phyloP scores from a whole-genome alignment of 2,888 invertebrate genomes.

The Eulithis testata region DNA sequence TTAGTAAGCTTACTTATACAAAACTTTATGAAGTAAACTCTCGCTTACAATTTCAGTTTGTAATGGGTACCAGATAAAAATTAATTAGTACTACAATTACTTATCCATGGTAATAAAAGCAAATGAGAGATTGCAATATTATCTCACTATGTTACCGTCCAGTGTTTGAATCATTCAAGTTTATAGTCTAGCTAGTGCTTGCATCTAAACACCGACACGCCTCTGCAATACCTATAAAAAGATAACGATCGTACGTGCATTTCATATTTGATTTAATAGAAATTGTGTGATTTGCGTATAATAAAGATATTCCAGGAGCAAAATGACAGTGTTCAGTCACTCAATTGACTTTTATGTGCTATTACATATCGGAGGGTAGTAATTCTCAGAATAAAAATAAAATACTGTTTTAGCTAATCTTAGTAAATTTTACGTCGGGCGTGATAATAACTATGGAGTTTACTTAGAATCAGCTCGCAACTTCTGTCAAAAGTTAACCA shows the following conservation, averaged over 20 bases:
- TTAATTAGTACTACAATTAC: background rate
- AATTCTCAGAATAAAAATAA: too few relatives aligned
- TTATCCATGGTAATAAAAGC: conserved; percentile 1
- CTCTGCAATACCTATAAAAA: conserved; percentile 35
- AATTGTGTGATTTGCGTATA: conserved; percentile 27
- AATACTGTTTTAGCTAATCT: too few relatives aligned
- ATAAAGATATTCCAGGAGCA: conserved; percentile 18
- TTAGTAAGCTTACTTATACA: too few relatives aligned
- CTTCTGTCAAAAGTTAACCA: too few relatives aligned
- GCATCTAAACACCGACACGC: conserved; percentile 35
- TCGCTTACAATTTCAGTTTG: too few relatives aligned
- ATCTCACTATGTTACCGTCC: conserved; percentile 12
- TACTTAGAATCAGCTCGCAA: too few relatives aligned
- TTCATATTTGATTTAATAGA: conserved; percentile 36
- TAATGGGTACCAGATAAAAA: too few relatives aligned
- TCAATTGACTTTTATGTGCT: background rate
- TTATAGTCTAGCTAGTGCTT: conserved; percentile 32
- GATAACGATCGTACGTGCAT: conserved; percentile 34
- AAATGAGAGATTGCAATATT: conserved; percentile 5
- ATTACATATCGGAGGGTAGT: too few relatives aligned
- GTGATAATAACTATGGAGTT: too few relatives aligned
- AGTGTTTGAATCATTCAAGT: conserved; percentile 18
- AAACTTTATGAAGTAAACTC: too few relatives aligned
- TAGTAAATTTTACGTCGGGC: too few relatives aligned
- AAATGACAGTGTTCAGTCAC: background rate